Evolutionary conservation across 1,140 invertebrate species (phyloP), one percentile per base, ranked within the genome.

Genomic region (Calliopsis andreniformis): DNA sequence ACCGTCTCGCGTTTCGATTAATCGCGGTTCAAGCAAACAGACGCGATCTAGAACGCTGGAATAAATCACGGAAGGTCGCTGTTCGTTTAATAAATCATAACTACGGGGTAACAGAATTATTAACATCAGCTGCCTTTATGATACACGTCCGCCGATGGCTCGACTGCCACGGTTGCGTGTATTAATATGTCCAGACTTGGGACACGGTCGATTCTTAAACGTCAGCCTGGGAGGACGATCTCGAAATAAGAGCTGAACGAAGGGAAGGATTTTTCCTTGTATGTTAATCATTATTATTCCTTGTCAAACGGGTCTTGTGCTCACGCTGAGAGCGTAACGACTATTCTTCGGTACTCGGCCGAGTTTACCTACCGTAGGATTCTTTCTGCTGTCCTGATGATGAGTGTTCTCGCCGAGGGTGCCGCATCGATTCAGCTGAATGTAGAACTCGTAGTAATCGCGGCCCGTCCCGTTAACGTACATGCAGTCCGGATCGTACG

Each of bases 401-500:
- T 97, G 94, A 42, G 96, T 96, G 88, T 97, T 97, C 89, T 97
- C 96, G 56, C 96, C 97, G 16, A 98, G 92, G 8, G 97, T 98
- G 73, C 97, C 97, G 87, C 97, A 98, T 77, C 97, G 94, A 92
- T 98, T 98, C 8, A 98, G 92, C 87, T 98, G 96, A 79, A 98
- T 98, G 88, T 96, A 97, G 91, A 98, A 98, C 92, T 98, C 97
- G 91, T 98, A 98, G 88, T 97, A 96, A 88, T 97, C 96, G 47
- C 96, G 90, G 12, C 97, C 97, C 0, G 97, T 97, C 0, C 97
- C 97, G 92, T 98, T 98, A 71, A 98, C 96, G 91, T 98, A 98
- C 93, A 98, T 97, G 88, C 97, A 98, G 87, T 98, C 97, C 0
- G 96, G 96, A 89, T 98, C 97, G 87, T 98, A 98, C 0, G 97